Evolutionary conservation across 2,113 vertebrate genomes (phyloP), one percentile per base, ranked within the genome.

Genomic region (Dolichallabes microphthalmus): DNA sequence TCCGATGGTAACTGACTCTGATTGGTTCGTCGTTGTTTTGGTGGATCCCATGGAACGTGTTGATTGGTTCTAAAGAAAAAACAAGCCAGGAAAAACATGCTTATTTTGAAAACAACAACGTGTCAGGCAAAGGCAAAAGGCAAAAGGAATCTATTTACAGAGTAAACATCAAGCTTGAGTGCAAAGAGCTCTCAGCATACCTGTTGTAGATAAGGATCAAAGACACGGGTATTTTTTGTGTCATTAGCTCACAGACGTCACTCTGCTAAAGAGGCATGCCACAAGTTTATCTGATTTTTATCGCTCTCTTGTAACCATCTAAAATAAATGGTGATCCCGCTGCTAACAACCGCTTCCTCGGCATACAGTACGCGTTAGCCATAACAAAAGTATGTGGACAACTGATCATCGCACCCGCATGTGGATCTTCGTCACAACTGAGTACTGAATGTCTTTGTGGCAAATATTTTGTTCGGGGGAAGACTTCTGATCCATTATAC

Each of bases 1-100:
- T 98, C 81, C 97, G 95, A 90, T 98, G 97, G 91, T 98, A 98
- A 95, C 97, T 98, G 85, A 98, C 97, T 88, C 97, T 95, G 94
- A 98, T 98, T 86, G 97, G 97, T 89, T 98, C 97, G 39, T 98
- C 97, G 83, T 98, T 97, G 82, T 97, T 97, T 93, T 98, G 97
- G 92, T 98, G 97, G 90, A 98, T 98, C 89, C 97, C 96, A 76
- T 98, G 97, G 94, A 98, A 98, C 82, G 97, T 98, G 94, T 98
- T 98, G 94, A 98, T 98, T 93, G 97, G 97, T 92, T 98, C 97
- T 97, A 91, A 1, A 45, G 45, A 45, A 45, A 58, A 27, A 55
- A 82, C 58, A 39, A 82, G 27, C 55, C 57, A 53, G 22, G n/a
- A 80, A 45, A 73, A 57, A 78, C 10, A 19, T 27, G 39, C 19